Base-by-base conservation (phyloP, 2,888 invertebrate species). In the Drosophila maculinotata region DNA sequence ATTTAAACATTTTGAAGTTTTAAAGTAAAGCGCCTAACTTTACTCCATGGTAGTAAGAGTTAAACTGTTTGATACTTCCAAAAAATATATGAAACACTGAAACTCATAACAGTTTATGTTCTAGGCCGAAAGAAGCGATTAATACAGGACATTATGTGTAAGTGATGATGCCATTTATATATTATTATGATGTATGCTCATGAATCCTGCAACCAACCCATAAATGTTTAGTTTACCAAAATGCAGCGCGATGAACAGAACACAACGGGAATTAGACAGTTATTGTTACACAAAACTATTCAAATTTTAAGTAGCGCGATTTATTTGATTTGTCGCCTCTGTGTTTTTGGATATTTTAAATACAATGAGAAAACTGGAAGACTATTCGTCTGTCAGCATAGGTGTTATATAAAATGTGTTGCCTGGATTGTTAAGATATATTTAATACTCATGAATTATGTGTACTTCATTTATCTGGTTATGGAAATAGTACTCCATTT, bases 301-400 rank as follows among this genome's bases (percentile, higher is more conserved):
- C 1, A 31, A 3, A 4, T 17, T 4, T 33, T 33, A 9, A 25
- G 23, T 41, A 9, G 31, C 1, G 6, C 25, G 8, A 14, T 52
- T 10, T 51, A 51, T 14, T 5, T 23, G 10, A 25, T 41, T 9
- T 51, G 31, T 7, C 39, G 30, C 3, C 10, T 4, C 10, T 39
- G 23, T 31, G 39, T 14, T n/a, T 51, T 41, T 23, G 51, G 51
- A 1, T 31, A 39, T 23, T 51, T 51, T n/a, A 14, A n/a, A 20
- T 41, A 31, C 14, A 41, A 41, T 2, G 10, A 26, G 14, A 39
- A 51, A 2, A 8, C 39, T 1, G 14, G 39, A 23, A 30, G n/a
- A 15, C 14, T 52, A n/a, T 25, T 15, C 9, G 17, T 9, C 8
- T 41, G 33, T 20, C 1, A 8, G 1, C 23, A 52, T 41, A 0